Percentiles rank a stretch among this genome's conserved stretches.
Evolutionary conservation across 2,113 vertebrate genomes (phyloP).

Genomic region (Sigmodon hispidus): DNA sequence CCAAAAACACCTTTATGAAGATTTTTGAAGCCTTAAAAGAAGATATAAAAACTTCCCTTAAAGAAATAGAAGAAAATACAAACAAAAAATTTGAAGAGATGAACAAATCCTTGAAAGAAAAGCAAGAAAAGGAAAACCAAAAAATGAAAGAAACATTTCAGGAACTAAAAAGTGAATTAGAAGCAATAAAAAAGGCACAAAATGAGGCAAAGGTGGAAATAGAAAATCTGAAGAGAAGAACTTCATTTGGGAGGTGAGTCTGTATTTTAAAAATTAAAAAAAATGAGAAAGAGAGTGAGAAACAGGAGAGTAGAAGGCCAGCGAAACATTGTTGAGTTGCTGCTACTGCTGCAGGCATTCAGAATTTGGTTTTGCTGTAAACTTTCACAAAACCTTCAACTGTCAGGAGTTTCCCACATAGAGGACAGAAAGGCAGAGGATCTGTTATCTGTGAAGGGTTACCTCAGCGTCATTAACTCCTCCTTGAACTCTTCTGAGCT

Average conservation of each 20-base stretch:
- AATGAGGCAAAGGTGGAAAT: too few relatives aligned
- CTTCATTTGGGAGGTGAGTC: not conserved
- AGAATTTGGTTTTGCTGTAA: not conserved
- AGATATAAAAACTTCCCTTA: too few relatives aligned
- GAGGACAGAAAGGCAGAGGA: not conserved
- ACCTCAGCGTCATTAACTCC: not conserved
- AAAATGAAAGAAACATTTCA: too few relatives aligned
- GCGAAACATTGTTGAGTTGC: not conserved
- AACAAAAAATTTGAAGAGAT: too few relatives aligned
- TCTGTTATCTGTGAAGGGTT: not conserved
- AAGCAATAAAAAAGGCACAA: too few relatives aligned
- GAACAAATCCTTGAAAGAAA: too few relatives aligned
- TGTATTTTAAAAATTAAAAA: slow-evolving; percentile 25
- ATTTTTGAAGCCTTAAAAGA: too few relatives aligned
- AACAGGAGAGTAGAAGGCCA: not conserved
- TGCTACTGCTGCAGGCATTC: not conserved
- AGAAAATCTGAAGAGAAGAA: too few relatives aligned
- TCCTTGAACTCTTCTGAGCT: not conserved
- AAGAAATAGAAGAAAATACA: too few relatives aligned
- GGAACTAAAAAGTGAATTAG: too few relatives aligned
- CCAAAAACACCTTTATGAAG: too few relatives aligned
- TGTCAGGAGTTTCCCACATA: not conserved
- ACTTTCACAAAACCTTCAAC: not conserved
- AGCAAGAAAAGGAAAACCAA: too few relatives aligned
- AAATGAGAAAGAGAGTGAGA: not conserved